A percentile compares a stretch with the other conserved stretches of the same genome.
Evolutionary conservation across 2,797 vertebrate species (phyloP).

Genomic region (Halcyon smyrnensis): DNA sequence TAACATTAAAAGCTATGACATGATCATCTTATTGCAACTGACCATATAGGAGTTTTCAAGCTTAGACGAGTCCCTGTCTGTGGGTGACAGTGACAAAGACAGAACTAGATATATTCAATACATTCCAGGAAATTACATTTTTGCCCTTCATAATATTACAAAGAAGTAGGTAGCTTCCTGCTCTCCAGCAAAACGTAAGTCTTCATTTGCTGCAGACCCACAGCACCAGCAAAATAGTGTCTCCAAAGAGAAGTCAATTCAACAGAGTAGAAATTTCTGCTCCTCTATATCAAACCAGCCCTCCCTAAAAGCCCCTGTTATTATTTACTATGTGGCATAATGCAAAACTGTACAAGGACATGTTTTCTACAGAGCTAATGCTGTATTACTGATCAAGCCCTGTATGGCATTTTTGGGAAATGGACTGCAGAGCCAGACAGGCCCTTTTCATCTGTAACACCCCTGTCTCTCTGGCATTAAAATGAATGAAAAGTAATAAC

Average conservation of each 20-base stretch:
- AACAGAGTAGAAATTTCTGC: background rate
- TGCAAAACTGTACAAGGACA: background rate
- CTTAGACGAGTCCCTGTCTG: background rate
- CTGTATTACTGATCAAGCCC: background rate
- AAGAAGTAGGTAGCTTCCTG: background rate
- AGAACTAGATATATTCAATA: background rate
- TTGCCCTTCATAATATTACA: background rate
- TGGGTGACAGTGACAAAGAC: background rate
- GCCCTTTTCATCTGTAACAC: background rate
- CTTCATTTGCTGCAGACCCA: background rate
- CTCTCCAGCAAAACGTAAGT: background rate
- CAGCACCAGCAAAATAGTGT: background rate
- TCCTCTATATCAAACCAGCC: background rate
- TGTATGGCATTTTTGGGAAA: background rate
- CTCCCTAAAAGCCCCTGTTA: background rate
- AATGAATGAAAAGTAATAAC: background rate
- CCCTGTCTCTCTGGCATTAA: background rate
- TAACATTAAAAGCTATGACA: background rate
- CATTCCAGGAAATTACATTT: constrained; percentile 35
- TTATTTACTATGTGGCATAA: background rate
- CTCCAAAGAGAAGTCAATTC: background rate
- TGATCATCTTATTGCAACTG: background rate
- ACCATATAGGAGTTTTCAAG: background rate
- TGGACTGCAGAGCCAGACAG: background rate
- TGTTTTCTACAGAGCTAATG: background rate